These are phyloP conservation scores for Microtus pennsylvanicus DNA, from an alignment of 2,113 vertebrate genomes.

Conservation along the genomic window DNA sequence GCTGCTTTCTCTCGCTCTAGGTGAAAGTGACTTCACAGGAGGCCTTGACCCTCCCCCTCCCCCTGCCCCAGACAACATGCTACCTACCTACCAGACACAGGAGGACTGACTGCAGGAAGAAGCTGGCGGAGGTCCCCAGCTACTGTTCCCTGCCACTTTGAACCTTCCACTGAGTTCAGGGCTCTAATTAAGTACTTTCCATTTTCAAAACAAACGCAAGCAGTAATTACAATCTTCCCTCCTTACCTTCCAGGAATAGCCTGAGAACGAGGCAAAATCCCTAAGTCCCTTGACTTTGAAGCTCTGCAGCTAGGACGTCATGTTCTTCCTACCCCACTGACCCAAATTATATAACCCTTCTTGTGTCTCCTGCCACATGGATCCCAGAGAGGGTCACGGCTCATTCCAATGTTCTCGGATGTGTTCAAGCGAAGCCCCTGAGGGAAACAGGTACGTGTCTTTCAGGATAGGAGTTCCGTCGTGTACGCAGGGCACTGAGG, in stretches of 20 bases:
- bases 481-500: not conserved
- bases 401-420: not conserved
- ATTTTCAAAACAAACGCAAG: constrained; percentile 61
- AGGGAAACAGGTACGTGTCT: not conserved
- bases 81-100: fast-evolving
- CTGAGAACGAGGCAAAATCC: not conserved
- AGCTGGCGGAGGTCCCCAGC: not conserved
- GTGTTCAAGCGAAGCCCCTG: fast-evolving
- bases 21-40: not conserved
- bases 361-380: not conserved
- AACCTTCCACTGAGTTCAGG: constrained; percentile 16
- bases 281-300: not conserved
- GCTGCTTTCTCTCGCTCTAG: not conserved
- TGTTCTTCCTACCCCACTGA: not conserved
- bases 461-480: not conserved
- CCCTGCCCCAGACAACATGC: not conserved
- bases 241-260: constrained; percentile 72
- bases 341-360: constrained; percentile 14
- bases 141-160: not conserved
- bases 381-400: not conserved
- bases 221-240: constrained; percentile 19
- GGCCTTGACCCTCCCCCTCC: not conserved
- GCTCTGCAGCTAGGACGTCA: not conserved
- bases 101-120: not conserved
- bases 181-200: constrained; percentile 60